Base-by-base conservation (phyloP, 2,888 invertebrate species). In the Hirudinaria manillensis region DNA sequence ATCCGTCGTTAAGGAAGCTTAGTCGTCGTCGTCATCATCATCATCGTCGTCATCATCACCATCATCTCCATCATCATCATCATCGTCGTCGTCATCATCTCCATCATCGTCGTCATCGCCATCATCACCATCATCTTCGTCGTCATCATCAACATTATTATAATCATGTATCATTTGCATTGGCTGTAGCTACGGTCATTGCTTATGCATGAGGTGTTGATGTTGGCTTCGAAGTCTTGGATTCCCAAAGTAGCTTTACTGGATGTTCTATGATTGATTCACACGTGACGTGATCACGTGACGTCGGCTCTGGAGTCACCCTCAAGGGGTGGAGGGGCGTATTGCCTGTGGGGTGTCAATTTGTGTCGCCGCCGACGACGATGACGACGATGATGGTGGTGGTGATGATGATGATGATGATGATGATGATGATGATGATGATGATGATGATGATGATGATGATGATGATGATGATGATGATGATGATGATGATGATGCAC, bases 391-490 rank as follows among this genome's bases (percentile, higher is more conserved):
- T 70, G 70, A 10, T 53, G 66, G 24, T 70, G 36, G 36, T 27
- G 70, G 36, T 70, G 70, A 70, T 34, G 70, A 32, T 32, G 70
- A 70, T 73, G 73, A 67, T 67, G 73, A 73, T 73, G 73, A 73
- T 73, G 65, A 73, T 73, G 73, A 73, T 73, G 73, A 73, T 68
- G 73, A 73, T 73, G 65, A 73, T 73, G 65, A 68, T 73, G 65
- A 73, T 73, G 36, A 73, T 73, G 65, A 73, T 72, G 72, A 55
- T 72, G 72, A 72, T 55, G 72, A 72, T 72, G 72, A 72, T 72
- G 72, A 55, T 72, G 72, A 72, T 72, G 72, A 72, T 72, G 72
- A 72, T 72, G 72, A 55, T 72, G 72, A 72, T 72, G 72, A 72
- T 72, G 72, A 72, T 72, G 36, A 70, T 34, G 70, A 34, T 32